phyloP scores from a whole-genome alignment of 2,888 invertebrate species.

The Scrobipalpa costella region DNA sequence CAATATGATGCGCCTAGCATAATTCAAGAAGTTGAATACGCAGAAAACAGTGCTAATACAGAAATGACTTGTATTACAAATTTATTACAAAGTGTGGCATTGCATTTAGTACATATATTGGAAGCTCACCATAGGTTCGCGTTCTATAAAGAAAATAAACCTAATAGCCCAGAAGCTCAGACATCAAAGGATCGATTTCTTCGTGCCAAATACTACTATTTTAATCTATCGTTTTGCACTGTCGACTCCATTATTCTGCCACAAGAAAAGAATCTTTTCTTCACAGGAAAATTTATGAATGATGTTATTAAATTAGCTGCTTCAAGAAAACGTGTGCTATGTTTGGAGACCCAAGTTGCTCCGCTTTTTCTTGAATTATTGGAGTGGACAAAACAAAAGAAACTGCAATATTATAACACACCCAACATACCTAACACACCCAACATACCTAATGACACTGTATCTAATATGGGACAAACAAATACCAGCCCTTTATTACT shows the following conservation, averaged over 20 bases:
- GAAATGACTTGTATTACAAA: conserved; percentile 18
- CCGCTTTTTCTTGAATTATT: conserved; percentile 45
- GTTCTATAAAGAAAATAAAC: conserved; percentile 7
- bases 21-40: neutral
- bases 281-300: conserved; percentile 39
- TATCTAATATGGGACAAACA: neutral
- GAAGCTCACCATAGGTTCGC: neutral
- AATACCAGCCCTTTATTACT: neutral
- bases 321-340: conserved; percentile 30
- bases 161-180: conserved; percentile 16
- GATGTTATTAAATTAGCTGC: conserved; percentile 38
- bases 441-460: neutral
- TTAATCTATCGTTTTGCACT: conserved; percentile 44
- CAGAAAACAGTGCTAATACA: conserved; percentile 2
- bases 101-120: conserved; percentile 12
- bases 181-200: conserved; percentile 31
- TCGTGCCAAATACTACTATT: conserved; percentile 41
- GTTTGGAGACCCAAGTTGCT: conserved; percentile 32
- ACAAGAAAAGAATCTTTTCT: conserved; percentile 42
- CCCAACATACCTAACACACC: neutral
- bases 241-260: conserved; percentile 46
- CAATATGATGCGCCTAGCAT: neutral
- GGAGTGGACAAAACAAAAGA: conserved; percentile 42
- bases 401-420: neutral
- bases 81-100: conserved; percentile 6